Evolutionary conservation across 2,888 invertebrate genomes (phyloP), one percentile per base, ranked within the genome.

Genomic region (Cataglyphis rosenhaueri): DNA sequence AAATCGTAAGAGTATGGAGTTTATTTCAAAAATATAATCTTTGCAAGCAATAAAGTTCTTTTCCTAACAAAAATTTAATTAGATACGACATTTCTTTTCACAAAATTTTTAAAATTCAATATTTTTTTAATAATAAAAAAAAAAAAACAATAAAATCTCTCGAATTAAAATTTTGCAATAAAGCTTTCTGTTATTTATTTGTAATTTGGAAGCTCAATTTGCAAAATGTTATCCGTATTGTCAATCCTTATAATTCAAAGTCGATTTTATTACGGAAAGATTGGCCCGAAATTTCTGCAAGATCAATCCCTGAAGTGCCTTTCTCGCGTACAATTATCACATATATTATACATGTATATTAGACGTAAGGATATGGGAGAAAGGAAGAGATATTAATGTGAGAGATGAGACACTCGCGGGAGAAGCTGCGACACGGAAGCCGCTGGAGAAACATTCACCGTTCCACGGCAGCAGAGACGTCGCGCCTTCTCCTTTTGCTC

Each of bases 401-500:
- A 52, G 48, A n/a, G 44, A 52, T 21, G 55, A 66, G n/a, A n/a
- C 57, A 35, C 61, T 68, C 57, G 78, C 48, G 44, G 41, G 78
- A 66, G 48, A 52, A 8, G 66, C 65, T 59, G 48, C 29, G 57
- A 35, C 41, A 61, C 48, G 48, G n/a, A 12, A 55, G 35, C 41
- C 61, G 48, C 35, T 38, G n/a, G 18, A 21, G 21, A 0, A 64
- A 64, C 70, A 21, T 79, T 85, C 81, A 85, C 52, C 70, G 52
- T 57, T 57, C 62, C 8, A 55, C 64, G 29, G 44, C 55, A 2
- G 35, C 25, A 15, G 29, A 35, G 29, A n/a, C 64, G 48, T 52
- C 48, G 35, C 38, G 81, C 8, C 81, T 52, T 81, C 82, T 76
- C 74, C 85, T 85, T 66, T 52, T 62, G 44, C 73, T 76, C 5